Base-by-base conservation (phyloP, 37 sponge, comb jelly and placozoan genomes). In the Hormiphora californensis region DNA sequence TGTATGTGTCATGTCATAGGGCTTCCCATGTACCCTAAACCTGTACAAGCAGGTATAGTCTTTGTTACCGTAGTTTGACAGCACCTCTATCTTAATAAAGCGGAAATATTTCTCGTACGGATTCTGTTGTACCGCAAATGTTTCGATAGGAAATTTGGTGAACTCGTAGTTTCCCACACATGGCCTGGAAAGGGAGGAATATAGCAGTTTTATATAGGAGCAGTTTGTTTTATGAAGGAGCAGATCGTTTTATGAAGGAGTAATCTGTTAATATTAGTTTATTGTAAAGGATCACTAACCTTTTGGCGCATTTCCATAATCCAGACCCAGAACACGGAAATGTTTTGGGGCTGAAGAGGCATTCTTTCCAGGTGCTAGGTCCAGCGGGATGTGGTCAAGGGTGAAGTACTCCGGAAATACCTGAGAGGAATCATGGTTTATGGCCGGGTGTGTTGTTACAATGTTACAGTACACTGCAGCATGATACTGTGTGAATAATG, bases 21-120 rank as follows among this genome's bases (percentile, higher is more conserved):
- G 81, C 12, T 19, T 32, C 39, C 81, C 81, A 73, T 73, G 81
- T 9, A 73, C 81, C 27, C 81, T 73, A 17, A 73, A 73, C 38
- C 81, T 39, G 35, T 73, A 73, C 81, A 73, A 40, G 43, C 81
- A 73, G 9, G 81, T 73, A 33, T 73, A 73, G 81, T 73, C 81
- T 28, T 73, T 73, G 49, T 73, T 73, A 3, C 81, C 81, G 27
- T 73, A 46, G 44, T 73, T 73, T 43, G 46, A 43, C 2, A 73
- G 81, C 7, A 73, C 43, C 25, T 73, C 81, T 28, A 73, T 46
- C 23, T 73, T 73, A 9, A 73, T 36, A 39, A 73, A 73, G 4
- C 81, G 81, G 44, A 73, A 73, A 17, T 73, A 73, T 46, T 73
- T 73, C 25, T 73, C 81, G 46, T 73, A 73, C 22, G 81, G 81